phyloP scores from a whole-genome alignment of 2,113 vertebrate species.

The Megaptera novaeangliae region DNA sequence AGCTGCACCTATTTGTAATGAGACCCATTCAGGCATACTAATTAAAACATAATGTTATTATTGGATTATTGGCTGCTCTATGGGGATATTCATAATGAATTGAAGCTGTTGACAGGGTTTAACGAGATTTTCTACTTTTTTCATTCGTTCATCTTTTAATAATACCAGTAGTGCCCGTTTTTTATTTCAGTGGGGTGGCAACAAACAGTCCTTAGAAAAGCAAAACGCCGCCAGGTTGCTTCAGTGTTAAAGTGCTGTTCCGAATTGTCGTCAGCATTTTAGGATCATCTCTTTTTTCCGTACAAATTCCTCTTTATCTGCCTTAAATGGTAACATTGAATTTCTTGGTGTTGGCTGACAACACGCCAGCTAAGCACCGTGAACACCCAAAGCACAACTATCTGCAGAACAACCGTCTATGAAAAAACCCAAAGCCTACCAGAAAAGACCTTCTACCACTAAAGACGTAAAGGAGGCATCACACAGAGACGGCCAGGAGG shows the following conservation, averaged over 20 bases:
- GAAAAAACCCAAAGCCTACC: background rate
- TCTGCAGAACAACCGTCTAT: background rate
- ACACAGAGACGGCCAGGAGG: background rate
- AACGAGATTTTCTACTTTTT: conserved; percentile 76
- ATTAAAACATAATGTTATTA: conserved; percentile 73
- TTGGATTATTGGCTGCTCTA: conserved; percentile 50
- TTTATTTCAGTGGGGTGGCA: conserved; percentile 37
- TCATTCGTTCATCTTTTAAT: conserved; percentile 61
- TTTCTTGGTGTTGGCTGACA: conserved; percentile 49
- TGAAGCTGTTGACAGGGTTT: conserved; percentile 66
- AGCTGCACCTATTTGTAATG: conserved; percentile 54
- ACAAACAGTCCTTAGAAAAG: background rate
- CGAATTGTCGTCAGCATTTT: conserved; percentile 1
- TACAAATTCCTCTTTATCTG: conserved; percentile 43
- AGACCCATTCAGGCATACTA: conserved; percentile 71
- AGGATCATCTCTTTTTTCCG: background rate
- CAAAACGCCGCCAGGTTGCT: background rate
- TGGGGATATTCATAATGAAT: conserved; percentile 67
- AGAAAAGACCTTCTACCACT: background rate
- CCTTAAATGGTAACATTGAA: conserved; percentile 26
- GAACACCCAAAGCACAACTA: background rate
- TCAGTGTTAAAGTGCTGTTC: background rate
- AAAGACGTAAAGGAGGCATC: background rate
- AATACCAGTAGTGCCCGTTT: conserved; percentile 40
- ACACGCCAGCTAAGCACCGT: background rate